Evolutionary conservation across 2,797 vertebrate genomes (phyloP).

Genomic region (Alca torda): DNA sequence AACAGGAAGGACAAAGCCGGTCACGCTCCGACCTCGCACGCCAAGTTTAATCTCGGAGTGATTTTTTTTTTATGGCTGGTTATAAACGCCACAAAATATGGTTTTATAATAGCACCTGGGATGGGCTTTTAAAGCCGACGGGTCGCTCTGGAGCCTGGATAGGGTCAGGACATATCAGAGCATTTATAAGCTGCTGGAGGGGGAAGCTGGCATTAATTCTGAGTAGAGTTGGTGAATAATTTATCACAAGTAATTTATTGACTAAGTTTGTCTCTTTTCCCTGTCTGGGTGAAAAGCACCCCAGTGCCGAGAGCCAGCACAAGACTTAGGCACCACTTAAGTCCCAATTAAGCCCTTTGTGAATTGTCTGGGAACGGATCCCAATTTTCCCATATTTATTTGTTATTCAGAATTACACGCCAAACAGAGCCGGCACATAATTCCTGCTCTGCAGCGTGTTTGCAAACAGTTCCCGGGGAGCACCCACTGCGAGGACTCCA

Average conservation of each 20-base stretch:
- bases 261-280: not conserved
- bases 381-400: conserved; percentile 50
- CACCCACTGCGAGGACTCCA: not conserved
- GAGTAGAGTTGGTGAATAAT: conserved; percentile 16
- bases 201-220: not conserved
- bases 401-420: not conserved
- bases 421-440: not conserved
- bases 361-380: conserved; percentile 62
- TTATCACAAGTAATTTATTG: conserved; percentile 41
- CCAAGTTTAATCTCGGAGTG: not conserved
- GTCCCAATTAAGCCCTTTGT: conserved; percentile 64
- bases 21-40: not conserved
- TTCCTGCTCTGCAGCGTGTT: conserved; percentile 12
- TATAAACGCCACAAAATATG: not conserved
- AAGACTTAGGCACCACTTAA: conserved; percentile 35
- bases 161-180: not conserved
- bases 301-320: conserved; percentile 1
- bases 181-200: conserved; percentile 6
- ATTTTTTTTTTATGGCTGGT: not conserved
- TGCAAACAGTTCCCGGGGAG: conserved; percentile 40
- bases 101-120: not conserved
- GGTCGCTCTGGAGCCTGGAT: not conserved
- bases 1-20: not conserved
- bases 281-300: conserved; percentile 13
- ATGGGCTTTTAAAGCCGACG: not conserved